Conservation (phyloP, 2,888 invertebrate genomes). For the Heliconius ismenius region DNA sequence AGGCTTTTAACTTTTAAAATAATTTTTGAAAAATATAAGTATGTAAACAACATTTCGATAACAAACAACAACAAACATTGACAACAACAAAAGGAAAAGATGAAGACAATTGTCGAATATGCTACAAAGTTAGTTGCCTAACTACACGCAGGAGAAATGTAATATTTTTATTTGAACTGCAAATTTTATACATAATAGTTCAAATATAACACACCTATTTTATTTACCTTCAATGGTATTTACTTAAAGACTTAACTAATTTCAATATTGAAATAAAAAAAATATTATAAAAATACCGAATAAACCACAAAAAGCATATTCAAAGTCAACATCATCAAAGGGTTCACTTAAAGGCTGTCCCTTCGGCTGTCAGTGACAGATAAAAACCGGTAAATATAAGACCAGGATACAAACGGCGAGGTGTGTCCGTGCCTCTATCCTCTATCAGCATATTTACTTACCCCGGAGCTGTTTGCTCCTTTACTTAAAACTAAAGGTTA, state of each 20-base stretch:
- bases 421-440: constrained; percentile 74
- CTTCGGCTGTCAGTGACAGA: constrained; percentile 73
- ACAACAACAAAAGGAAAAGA: not conserved
- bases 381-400: constrained; percentile 64
- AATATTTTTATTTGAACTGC: not conserved
- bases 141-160: no score
- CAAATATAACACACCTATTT: not conserved
- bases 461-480: constrained; percentile 77
- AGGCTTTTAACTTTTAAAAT: not conserved
- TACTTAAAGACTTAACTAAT: not conserved
- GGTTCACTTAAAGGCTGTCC: constrained; percentile 63
- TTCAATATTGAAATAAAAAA: not conserved
- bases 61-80: no score
- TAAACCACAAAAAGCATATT: constrained; percentile 25
- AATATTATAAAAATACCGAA: constrained; percentile 24
- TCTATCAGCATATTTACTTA: constrained; percentile 79
- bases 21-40: not conserved
- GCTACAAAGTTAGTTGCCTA: no score
- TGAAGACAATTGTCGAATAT: no score
- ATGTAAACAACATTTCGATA: not conserved
- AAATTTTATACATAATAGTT: not conserved
- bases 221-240: not conserved
- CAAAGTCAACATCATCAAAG: constrained; percentile 66
- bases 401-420: constrained; percentile 60
- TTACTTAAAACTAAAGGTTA: constrained; percentile 64